Evolutionary conservation across 2,113 vertebrate species (phyloP).

Genomic region (Gnathonemus echidnorhynchus): DNA sequence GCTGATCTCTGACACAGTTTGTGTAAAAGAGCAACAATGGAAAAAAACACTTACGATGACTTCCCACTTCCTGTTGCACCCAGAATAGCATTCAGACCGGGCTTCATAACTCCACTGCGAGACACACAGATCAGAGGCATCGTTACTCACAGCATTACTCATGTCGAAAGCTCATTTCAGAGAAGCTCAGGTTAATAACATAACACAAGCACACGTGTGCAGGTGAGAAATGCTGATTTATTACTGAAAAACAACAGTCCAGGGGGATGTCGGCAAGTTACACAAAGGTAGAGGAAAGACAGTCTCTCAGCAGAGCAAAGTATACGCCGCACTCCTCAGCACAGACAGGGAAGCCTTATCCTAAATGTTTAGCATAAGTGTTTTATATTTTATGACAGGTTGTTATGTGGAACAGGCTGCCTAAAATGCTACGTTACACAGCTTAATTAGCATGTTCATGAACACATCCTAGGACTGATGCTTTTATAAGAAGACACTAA

Average conservation of each 20-base stretch:
- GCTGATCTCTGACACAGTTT: neutral
- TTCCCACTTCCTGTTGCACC: slow-evolving; percentile 93
- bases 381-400: neutral
- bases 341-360: neutral
- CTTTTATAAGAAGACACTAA: slow-evolving; percentile 49
- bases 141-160: neutral
- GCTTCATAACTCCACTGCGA: slow-evolving; percentile 88
- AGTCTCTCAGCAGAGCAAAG: neutral
- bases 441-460: slow-evolving; percentile 40
- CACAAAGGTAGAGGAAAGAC: neutral
- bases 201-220: neutral
- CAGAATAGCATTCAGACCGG: slow-evolving; percentile 90
- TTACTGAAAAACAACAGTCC: neutral
- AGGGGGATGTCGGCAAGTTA: neutral
- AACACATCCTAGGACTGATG: slow-evolving; percentile 46
- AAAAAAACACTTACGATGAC: slow-evolving; percentile 81
- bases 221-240: neutral
- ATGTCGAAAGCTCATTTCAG: neutral
- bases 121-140: slow-evolving; percentile 29
- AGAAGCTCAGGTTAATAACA: neutral
- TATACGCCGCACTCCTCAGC: neutral
- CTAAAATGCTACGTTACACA: neutral
- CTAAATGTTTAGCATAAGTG: neutral
- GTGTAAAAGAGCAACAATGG: neutral
- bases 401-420: neutral